Base-by-base conservation (phyloP, 2,888 invertebrate genomes). In the Harpalus rubripes region DNA sequence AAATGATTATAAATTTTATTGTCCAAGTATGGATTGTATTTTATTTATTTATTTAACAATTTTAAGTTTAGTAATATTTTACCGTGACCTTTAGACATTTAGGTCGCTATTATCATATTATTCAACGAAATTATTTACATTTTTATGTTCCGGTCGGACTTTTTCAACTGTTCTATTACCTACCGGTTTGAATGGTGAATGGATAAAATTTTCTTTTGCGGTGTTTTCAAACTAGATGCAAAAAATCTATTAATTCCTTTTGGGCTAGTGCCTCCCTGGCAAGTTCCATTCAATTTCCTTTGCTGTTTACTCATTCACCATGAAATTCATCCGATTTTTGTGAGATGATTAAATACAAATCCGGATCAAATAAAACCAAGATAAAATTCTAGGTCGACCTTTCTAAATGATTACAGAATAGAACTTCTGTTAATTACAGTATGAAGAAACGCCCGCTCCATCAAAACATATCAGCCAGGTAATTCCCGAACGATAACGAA, bases 351-450 rank as follows among this genome's bases (percentile, higher is more conserved):
- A 78, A 15, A 32, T 78, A 26, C 16, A n/a, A 78, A 78, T 78
- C 78, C 58, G 78, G 78, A 78, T 78, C 78, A 78, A 78, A 56
- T 15, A 78, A 78, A 58, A 78, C 58, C 15, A 74, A 74, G 44
- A 74, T 72, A 72, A 58, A 58, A 78, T 78, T 78, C 58, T 78
- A 78, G 78, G 78, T 78, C 78, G 78, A 32, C 78, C 78, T 78
- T 78, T 78, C 78, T 78, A 78, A 72, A 58, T 74, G 22, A 68
- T 68, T 26, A 39, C 68, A 18, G 63, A 32, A 68, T 26, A 26
- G 7, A 68, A 22, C 39, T 12, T n/a, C 6, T 68, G 32, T 68
- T 68, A 68, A 68, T 68, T 68, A n/a, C 68, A 63, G 18, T 15
- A 39, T 32, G 32, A 68, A 39, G 68, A 15, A 68, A 68, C 68